A percentile compares a stretch with the other conserved stretches of the same genome.
phyloP scores from a whole-genome alignment of 2,797 vertebrate species.

The Fundulus diaphanus region DNA sequence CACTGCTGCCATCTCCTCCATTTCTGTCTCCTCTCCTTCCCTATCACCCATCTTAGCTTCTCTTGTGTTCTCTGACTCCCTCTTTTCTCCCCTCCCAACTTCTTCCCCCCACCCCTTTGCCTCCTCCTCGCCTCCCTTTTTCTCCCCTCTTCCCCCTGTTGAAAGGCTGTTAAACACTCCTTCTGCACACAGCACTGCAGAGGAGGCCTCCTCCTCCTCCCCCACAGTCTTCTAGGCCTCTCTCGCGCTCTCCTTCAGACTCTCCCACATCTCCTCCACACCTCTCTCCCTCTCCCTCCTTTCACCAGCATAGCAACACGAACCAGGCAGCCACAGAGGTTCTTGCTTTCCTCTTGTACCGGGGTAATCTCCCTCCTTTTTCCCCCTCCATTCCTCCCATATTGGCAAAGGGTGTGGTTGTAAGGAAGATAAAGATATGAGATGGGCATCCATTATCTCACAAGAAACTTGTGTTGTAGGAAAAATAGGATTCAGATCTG shows the following conservation, averaged over 20 bases:
- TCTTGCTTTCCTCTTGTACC: conserved; percentile 55
- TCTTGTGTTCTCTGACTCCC: conserved; percentile 11
- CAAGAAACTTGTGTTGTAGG: conserved; percentile 12
- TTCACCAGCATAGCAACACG: conserved; percentile 77
- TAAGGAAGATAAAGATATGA: conserved; percentile 30
- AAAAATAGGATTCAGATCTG: conserved; percentile 31
- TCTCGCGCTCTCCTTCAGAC: conserved; percentile 44
- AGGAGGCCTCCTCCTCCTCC: conserved; percentile 72
- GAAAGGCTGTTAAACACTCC: conserved; percentile 61
- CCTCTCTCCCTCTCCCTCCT: conserved; percentile 44
- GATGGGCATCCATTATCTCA: conserved; percentile 14
- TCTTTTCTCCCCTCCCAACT: conserved; percentile 10
- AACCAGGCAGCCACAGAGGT: conserved; percentile 63
- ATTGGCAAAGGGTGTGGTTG: conserved; percentile 23
- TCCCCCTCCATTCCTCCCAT: conserved; percentile 66
- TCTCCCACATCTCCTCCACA: conserved; percentile 50
- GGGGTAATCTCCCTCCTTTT: conserved; percentile 79
- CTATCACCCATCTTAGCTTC: conserved; percentile 9
- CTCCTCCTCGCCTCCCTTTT: conserved; percentile 10
- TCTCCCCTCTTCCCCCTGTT: conserved; percentile 27
- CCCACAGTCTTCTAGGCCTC: conserved; percentile 67
- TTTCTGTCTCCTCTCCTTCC: not conserved
- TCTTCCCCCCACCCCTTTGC: conserved; percentile 14
- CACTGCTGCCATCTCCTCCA: conserved; percentile 3
- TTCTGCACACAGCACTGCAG: conserved; percentile 76